Evolutionary conservation across 2,113 vertebrate species (phyloP).

Genomic region (Nicator chloris): DNA sequence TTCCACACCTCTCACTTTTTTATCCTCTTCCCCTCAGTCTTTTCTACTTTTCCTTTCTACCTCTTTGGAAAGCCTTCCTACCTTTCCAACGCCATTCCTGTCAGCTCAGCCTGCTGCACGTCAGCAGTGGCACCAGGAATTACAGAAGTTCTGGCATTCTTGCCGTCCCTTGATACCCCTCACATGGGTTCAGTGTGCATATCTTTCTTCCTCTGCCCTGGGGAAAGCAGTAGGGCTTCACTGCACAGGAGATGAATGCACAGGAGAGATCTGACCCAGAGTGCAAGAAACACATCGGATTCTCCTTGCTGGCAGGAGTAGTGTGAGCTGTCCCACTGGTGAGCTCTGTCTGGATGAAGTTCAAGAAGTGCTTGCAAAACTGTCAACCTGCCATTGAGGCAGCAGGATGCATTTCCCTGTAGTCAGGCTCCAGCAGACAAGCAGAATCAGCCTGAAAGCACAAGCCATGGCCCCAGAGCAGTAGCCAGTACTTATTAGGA

Average conservation of each 20-base stretch:
- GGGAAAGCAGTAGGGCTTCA: not conserved
- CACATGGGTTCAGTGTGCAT: not conserved
- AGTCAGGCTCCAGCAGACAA: not conserved
- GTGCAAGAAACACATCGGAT: rapidly evolving
- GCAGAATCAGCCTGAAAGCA: not conserved
- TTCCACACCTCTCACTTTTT: not conserved
- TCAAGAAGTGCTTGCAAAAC: not conserved
- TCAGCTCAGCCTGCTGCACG: not conserved
- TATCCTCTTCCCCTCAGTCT: not conserved
- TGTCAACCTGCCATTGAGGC: not conserved
- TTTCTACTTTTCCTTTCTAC: not conserved
- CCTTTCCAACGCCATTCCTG: not conserved
- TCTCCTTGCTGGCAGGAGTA: not conserved
- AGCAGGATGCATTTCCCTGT: not conserved
- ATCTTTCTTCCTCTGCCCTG: not conserved
- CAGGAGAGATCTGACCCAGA: not conserved
- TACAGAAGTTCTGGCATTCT: not conserved
- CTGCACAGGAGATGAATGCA: not conserved
- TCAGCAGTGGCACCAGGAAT: not conserved
- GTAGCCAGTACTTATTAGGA: not conserved
- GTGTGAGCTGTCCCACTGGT: not conserved
- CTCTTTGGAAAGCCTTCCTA: not conserved
- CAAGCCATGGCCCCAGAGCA: not conserved
- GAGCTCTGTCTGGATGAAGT: not conserved
- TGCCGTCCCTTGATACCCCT: not conserved